A percentile compares a stretch with the other conserved stretches of the same genome.
These are phyloP conservation scores for Siniperca knerii DNA, from an alignment of 2,113 vertebrate genomes.

Conservation along the genomic window DNA sequence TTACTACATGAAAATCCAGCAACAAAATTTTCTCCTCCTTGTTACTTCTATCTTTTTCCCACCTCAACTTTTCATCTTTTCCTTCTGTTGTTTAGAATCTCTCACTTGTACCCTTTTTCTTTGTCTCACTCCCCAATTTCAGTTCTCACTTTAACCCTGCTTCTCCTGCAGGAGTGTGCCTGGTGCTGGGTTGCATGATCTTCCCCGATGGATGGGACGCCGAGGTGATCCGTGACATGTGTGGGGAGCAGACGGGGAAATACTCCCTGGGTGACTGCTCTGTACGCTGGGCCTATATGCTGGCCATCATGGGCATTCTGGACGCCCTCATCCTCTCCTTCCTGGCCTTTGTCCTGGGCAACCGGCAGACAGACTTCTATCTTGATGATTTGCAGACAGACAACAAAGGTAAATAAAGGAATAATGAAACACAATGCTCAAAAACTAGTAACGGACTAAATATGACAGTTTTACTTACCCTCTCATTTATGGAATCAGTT, in stretches of 20 bases:
- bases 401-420: constrained; percentile 89
- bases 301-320: constrained; percentile 97
- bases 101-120: neutral
- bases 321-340: constrained; percentile 97
- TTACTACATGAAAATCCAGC: neutral
- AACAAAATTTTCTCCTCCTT: too few relatives aligned
- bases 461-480: neutral
- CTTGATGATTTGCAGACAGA: constrained; percentile 95
- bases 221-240: constrained; percentile 96
- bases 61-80: neutral
- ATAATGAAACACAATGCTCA: neutral
- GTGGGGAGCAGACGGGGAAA: constrained; percentile 95
- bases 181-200: constrained; percentile 98
- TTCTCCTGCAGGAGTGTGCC: constrained; percentile 90
- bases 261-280: constrained; percentile 96
- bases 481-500: too few relatives aligned
- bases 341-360: constrained; percentile 96
- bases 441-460: neutral
- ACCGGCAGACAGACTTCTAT: constrained; percentile 96
- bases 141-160: neutral
- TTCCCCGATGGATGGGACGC: constrained; percentile 98
- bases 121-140: neutral
- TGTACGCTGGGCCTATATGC: constrained; percentile 96
- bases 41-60: neutral
- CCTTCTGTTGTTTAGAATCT: too few relatives aligned